Evolutionary conservation across 2,888 invertebrate species (phyloP), one percentile per base, ranked within the genome.

Genomic region (Meta bourneti): DNA sequence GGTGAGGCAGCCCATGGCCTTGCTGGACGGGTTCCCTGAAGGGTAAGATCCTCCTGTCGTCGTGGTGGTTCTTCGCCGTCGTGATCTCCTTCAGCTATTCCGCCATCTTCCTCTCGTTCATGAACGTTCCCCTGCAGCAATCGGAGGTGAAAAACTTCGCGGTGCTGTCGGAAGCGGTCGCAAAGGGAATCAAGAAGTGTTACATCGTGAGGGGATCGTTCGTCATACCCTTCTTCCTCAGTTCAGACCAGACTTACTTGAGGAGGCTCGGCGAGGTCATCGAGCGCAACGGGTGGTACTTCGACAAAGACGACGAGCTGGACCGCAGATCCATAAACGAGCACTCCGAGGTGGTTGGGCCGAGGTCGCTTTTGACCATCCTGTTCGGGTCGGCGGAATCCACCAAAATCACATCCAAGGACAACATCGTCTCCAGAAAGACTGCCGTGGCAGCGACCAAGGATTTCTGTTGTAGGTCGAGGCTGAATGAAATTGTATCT

Each of bases 31-130:
- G 20, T 61, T 79, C 79, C 0, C 13, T 79, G 6, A 54, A 20
- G 16, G 54, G 34, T 34, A 20, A 54, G 54, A 11, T 79, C 0
- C 79, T 79, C 7, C 6, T 79, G 20, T 16, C 79, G 6, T 20
- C 48, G 9, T 79, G 79, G 79, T 79, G 79, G 61, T 79, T 79
- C 13, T 79, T 34, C 8, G 34, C 79, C 0, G 16, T 79, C 6
- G 61, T 79, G 1, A 79, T 54, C 20, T 79, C 79, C 4, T 79
- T 79, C 61, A 79, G 79, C 13, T 79, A 79, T 20, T 61, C 79
- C 7, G 79, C 79, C 9, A 20, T 79, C 1, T 61, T 79, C 9
- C 48, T 79, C 13, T 61, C 79, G 6, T 79, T 79, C 16, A 6
- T 79, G 7, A 79, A 52, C 5, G 13, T 79, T 20, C 79, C 79